Evolutionary conservation across 2,888 invertebrate genomes (phyloP).

Genomic region (Galerucella calmariensis): DNA sequence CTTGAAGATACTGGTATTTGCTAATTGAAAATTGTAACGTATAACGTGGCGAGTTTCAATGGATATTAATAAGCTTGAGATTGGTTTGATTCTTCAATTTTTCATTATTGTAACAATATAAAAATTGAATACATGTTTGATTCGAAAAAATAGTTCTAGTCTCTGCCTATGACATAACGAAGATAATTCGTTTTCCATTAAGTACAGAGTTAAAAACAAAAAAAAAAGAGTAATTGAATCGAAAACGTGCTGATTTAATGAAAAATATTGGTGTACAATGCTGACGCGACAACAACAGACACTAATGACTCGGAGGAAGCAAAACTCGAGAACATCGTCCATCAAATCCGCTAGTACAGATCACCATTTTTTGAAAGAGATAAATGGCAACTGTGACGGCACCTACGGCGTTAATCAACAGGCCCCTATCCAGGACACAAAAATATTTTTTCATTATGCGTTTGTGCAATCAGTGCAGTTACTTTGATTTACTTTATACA

Average conservation of each 20-base stretch:
- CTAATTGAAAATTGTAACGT: no score
- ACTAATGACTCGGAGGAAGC: slow-evolving; percentile 30
- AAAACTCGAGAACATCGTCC: slow-evolving; percentile 26
- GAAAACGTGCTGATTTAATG: slow-evolving; percentile 30
- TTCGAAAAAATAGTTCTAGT: no score
- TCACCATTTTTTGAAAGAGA: slow-evolving; percentile 31
- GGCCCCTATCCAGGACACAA: slow-evolving; percentile 22
- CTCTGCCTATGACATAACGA: no score
- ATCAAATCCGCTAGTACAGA: slow-evolving; percentile 20
- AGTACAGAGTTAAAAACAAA: background rate
- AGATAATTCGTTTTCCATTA: background rate
- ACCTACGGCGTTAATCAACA: slow-evolving; percentile 31
- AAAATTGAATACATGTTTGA: no score
- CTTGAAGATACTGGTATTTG: no score
- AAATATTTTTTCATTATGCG: slow-evolving; percentile 26
- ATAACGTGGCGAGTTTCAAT: no score
- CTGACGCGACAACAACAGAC: slow-evolving; percentile 33
- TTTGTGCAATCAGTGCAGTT: slow-evolving; percentile 16
- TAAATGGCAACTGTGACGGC: slow-evolving; percentile 30
- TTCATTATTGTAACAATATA: no score
- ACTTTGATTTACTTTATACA: background rate
- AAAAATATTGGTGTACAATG: slow-evolving; percentile 30
- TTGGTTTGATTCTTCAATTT: no score
- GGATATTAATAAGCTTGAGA: no score
- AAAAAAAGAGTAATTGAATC: slow-evolving; percentile 25